Conservation (phyloP, 37 sponge, comb jelly and placozoan species). For the Oopsacas minuta region DNA sequence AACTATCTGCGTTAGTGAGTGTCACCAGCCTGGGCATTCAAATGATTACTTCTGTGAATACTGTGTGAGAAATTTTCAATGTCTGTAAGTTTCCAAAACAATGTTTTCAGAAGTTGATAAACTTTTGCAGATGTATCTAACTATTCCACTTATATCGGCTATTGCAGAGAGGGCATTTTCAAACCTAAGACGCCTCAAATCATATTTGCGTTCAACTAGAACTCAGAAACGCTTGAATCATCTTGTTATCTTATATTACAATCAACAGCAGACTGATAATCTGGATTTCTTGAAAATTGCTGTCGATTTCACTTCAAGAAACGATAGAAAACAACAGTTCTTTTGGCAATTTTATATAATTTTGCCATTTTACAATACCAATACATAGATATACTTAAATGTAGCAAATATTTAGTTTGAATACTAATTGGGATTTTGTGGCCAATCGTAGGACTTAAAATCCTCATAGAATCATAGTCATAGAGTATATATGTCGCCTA, state of each 20-base stretch:
- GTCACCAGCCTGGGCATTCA: conserved; percentile 18
- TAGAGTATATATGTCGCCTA: neutral
- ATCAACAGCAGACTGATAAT: conserved; percentile 9
- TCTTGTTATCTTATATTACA: neutral
- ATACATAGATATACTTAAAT: neutral
- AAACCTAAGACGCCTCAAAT: conserved; percentile 19
- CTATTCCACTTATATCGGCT: conserved; percentile 8
- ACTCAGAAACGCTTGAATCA: conserved; percentile 20
- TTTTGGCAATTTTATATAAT: neutral
- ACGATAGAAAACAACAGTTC: conserved; percentile 12
- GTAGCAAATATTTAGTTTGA: neutral
- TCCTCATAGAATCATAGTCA: neutral
- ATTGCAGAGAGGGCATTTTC: conserved; percentile 14
- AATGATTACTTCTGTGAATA: conserved; percentile 17
- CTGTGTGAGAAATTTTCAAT: conserved; percentile 17
- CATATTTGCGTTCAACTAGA: conserved; percentile 11
- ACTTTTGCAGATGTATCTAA: conserved; percentile 13
- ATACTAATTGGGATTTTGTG: neutral
- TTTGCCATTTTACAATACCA: neutral
- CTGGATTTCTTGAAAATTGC: neutral
- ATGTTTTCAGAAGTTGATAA: conserved; percentile 15
- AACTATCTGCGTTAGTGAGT: no score
- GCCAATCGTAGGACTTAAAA: neutral
- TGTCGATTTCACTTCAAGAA: neutral
- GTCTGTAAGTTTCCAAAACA: conserved; percentile 16